Evolutionary conservation across 2,797 vertebrate genomes (phyloP).

Genomic region (Smutsia temminckii): DNA sequence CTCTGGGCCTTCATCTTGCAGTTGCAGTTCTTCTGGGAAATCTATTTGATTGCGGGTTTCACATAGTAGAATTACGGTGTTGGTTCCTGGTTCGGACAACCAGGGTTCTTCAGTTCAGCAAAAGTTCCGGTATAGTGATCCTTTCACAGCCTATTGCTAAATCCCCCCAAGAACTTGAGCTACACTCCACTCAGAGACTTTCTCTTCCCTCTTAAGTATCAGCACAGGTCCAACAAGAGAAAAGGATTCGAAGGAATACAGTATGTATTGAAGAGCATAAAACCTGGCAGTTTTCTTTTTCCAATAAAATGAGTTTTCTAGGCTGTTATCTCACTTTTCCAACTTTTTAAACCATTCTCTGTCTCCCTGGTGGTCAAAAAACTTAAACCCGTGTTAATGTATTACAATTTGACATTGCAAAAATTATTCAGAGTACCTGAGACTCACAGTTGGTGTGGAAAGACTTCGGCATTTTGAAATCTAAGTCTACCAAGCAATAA

Average conservation of each 20-base stretch:
- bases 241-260: background rate
- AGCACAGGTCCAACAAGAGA: background rate
- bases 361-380: background rate
- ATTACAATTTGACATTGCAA: background rate
- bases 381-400: background rate
- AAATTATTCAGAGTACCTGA: background rate
- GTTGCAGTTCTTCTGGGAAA: background rate
- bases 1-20: background rate
- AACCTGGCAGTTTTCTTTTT: background rate
- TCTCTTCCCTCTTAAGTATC: background rate
- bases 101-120: background rate
- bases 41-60: background rate
- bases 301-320: background rate
- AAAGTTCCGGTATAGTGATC: background rate
- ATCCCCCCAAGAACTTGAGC: background rate
- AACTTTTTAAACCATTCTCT: background rate
- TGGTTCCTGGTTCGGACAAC: background rate
- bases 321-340: background rate
- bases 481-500: background rate
- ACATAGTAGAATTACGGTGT: background rate
- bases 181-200: background rate
- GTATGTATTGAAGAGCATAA: background rate
- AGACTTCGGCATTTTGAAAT: conserved; percentile 5
- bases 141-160: background rate
- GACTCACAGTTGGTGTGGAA: background rate